phyloP scores from a whole-genome alignment of 2,888 invertebrate species.

The Cataglyphis albicans region DNA sequence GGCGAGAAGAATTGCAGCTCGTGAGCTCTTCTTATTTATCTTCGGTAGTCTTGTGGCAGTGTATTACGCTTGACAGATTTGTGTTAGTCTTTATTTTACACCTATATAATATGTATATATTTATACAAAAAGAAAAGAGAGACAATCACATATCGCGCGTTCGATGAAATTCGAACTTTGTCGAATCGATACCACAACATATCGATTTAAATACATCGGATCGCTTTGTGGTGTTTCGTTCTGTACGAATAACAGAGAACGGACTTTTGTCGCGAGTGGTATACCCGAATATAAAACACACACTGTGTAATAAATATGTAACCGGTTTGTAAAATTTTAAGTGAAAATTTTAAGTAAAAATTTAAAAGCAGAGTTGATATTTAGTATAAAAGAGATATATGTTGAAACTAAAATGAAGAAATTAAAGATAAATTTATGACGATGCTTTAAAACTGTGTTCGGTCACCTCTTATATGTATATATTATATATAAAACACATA shows the following conservation, averaged over 20 bases:
- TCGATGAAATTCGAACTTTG: constrained; percentile 52
- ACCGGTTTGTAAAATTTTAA: not conserved
- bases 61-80: constrained; percentile 74
- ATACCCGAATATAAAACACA: not conserved
- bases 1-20: constrained; percentile 12
- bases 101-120: constrained; percentile 73
- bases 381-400: not conserved
- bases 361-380: not conserved
- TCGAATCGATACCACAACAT: constrained; percentile 9
- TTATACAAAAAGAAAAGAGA: constrained; percentile 69
- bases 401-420: not conserved
- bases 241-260: not conserved
- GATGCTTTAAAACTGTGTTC: constrained; percentile 10
- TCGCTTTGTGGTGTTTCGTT: not conserved
- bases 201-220: constrained; percentile 24
- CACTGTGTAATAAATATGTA: not conserved
- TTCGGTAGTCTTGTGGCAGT: constrained; percentile 77
- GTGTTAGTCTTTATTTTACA: constrained; percentile 74
- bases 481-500: constrained; percentile 42
- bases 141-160: constrained; percentile 59
- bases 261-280: not conserved
- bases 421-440: constrained; percentile 1
- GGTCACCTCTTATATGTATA: constrained; percentile 28
- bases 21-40: constrained; percentile 40
- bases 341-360: not conserved